phyloP scores from a whole-genome alignment of 2,888 invertebrate genomes.

The Willowsia nigromaculata region DNA sequence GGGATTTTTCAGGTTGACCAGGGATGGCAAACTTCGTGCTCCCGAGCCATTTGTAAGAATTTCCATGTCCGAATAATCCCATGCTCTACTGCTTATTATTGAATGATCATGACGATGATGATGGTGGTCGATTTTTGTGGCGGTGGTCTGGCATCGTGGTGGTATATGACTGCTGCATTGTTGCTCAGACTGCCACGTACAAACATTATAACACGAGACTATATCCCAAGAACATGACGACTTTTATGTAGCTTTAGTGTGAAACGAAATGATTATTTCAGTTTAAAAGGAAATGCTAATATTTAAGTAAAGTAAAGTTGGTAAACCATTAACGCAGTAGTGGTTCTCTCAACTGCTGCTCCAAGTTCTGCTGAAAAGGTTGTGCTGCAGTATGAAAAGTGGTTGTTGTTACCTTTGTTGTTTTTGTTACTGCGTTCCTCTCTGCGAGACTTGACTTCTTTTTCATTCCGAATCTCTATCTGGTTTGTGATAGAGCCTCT shows the following conservation, averaged over 20 bases:
- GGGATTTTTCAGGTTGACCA: no score
- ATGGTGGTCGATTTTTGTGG: not conserved
- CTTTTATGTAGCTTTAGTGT: not conserved
- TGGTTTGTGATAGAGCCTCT: not conserved
- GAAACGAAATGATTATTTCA: not conserved
- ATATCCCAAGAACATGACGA: not conserved
- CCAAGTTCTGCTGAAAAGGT: not conserved
- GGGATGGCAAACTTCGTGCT: no score
- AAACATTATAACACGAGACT: not conserved
- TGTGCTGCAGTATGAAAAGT: not conserved
- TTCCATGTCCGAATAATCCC: no score
- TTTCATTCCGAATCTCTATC: no score
- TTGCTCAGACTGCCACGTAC: not conserved
- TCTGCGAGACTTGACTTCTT: no score
- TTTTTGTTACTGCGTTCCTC: not conserved
- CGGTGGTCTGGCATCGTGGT: not conserved
- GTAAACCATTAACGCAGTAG: not conserved
- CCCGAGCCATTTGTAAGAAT: no score
- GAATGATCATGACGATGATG: not conserved
- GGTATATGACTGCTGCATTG: not conserved
- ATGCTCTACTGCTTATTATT: not conserved
- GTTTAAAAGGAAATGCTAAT: constrained; percentile 30
- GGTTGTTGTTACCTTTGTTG: constrained; percentile 24
- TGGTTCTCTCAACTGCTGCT: not conserved
- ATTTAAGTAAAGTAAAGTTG: not conserved